These are phyloP conservation scores for Microtus richardsoni DNA, from an alignment of 2,113 vertebrate genomes.

Conservation along the genomic window DNA sequence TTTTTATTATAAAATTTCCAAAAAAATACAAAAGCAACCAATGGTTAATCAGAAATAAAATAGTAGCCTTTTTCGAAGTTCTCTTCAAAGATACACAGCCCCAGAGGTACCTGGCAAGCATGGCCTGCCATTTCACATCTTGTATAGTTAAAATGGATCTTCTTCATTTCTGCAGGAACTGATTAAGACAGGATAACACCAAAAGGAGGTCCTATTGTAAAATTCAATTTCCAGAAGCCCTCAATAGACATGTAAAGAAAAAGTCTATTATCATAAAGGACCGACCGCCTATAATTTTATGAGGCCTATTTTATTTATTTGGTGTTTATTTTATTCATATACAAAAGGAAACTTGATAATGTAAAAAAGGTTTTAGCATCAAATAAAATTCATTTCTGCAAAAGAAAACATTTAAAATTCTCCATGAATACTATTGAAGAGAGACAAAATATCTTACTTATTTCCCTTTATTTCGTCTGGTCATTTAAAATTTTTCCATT, in stretches of 20 bases:
- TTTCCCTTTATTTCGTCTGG: conserved; percentile 11
- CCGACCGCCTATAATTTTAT: not conserved
- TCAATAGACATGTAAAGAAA: not conserved
- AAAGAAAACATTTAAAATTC: not conserved
- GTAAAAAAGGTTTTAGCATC: not conserved
- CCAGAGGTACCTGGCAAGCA: not conserved
- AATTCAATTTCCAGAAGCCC: not conserved
- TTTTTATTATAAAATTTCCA: conserved; percentile 41
- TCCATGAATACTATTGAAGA: not conserved
- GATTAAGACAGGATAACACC: not conserved
- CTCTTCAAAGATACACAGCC: not conserved
- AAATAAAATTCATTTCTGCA: conserved; percentile 16
- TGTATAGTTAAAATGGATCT: not conserved
- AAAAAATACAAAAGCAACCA: not conserved
- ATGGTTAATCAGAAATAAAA: not conserved
- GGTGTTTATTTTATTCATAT: not conserved
- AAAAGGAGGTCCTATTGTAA: not conserved
- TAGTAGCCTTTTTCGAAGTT: not conserved
- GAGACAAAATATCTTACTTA: conserved; percentile 15
- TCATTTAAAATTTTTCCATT: conserved; percentile 9
- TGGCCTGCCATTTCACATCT: not conserved
- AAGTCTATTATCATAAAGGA: not conserved
- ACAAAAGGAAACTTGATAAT: not conserved
- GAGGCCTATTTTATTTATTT: not conserved
- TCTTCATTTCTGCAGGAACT: conserved; percentile 33